These are phyloP conservation scores for Henicopernis longicauda DNA, from an alignment of 2,113 vertebrate genomes.

Conservation along the genomic window DNA sequence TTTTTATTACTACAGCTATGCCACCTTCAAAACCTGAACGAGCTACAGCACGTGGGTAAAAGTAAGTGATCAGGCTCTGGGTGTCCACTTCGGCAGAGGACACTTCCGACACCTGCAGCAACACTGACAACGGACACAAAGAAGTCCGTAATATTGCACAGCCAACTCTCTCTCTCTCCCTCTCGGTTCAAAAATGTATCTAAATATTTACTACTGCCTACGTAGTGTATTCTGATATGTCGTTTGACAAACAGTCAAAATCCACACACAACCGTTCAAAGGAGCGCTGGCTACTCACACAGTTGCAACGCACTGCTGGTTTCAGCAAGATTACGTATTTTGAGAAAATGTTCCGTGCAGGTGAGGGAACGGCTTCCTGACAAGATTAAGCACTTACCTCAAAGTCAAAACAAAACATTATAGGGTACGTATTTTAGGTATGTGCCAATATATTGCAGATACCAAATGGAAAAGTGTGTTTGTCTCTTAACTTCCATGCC, in stretches of 20 bases:
- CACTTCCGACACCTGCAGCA: neutral
- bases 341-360: neutral
- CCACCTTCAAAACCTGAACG: neutral
- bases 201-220: neutral
- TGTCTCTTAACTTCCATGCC: fast-evolving
- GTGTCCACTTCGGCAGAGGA: neutral
- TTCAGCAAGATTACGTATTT: neutral
- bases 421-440: neutral
- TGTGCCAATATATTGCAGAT: neutral
- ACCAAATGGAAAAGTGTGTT: neutral
- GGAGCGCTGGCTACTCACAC: neutral
- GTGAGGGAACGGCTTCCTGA: neutral
- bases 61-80: fast-evolving
- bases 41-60: neutral
- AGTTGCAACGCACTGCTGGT: fast-evolving
- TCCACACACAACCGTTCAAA: neutral
- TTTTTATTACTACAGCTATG: neutral
- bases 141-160: neutral
- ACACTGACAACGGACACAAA: neutral
- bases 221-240: neutral
- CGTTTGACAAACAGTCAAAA: neutral
- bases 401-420: neutral
- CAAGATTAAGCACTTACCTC: neutral
- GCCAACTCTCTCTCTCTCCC: too few relatives aligned
- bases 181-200: neutral